Base-by-base conservation (phyloP, 1,140 invertebrate species). In the Drosophila erecta region DNA sequence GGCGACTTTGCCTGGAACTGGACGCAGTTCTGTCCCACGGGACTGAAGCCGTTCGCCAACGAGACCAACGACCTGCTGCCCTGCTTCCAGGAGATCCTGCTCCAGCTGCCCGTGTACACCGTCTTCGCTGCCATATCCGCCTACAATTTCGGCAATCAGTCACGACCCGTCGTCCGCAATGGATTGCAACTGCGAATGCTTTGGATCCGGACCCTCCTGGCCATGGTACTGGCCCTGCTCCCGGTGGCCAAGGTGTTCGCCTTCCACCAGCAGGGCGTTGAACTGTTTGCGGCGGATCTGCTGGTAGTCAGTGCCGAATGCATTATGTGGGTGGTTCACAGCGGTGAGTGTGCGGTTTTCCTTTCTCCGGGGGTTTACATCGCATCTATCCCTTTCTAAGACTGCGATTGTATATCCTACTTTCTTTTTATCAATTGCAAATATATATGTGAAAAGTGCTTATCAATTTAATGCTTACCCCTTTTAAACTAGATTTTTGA, bases 71-170 rank as follows among this genome's bases (percentile, higher is more conserved):
- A 97, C 92, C 93, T 97, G 76, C 95, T 96, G 72, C 92, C 95
- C 46, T 98, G 97, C 91, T 97, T 97, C 90, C 96, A 97, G 91
- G 94, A 96, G 86, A 89, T 97, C 43, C 95, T 94, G 74, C 93
- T 97, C 44, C 94, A 96, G 90, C 93, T 96, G 60, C 96, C 96
- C 24, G 90, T 95, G 35, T 94, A 96, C 67, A 93, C 94, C 44
- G 91, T 97, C 20, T 93, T 97, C 65, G 95, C 96, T 7, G 93
- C 96, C 22, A 89, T 94, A 49, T 97, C 96, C 33, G 94, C 95
- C 2, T 98, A 95, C 93, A 96, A 96, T 91, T 94, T 95, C 69
- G 96, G 96, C 17, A 94, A 94, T 78, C 94, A 94, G 72, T 92
- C 91, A 35, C 92, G 93, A 46, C 93, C 93, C 93, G 94, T 75